Evolutionary conservation across 2,888 invertebrate species (phyloP), one percentile per base, ranked within the genome.

Genomic region (Pollenia griseotomentosa): DNA sequence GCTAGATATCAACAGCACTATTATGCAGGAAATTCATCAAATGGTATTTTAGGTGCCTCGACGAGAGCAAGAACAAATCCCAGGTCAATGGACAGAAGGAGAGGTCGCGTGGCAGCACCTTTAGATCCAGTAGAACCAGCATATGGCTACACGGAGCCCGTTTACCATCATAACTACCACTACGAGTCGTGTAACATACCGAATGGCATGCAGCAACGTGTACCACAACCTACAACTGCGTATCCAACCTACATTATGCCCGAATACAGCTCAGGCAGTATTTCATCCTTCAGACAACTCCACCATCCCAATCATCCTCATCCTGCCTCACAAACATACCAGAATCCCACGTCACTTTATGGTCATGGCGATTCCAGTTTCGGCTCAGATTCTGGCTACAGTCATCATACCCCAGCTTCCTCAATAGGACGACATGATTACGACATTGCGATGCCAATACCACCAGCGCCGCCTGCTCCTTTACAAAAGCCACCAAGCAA

Each of bases 331-430:
- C 81, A 80, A 68, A 87, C 88, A 86, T 89, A 86, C 83, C 89
- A 88, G 48, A 88, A 89, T 16, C 81, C 88, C 3, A 71, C 86
- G 16, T 89, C 95, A 90, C 95, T 95, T 57, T 96, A 96, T 77
- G 95, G 95, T 87, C 95, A 96, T 89, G 92, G 92, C 10, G 96
- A 96, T 90, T 97, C 96, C 7, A 97, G 97, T 6, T 96, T 97
- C 89, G 97, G 97, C 46, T 97, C 97, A 10, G 97, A 97, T 93
- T 97, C 97, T 65, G 97, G 97, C 11, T 97, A 97, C 93, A 97
- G 97, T 93, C 97, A 97, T 93, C 92, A 93, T 53, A 93, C 93
- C 75, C 93, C 93, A 2, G 91, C 92, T 48, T 93, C 93, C 5
- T 92, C 93, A 3, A 91, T 93, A 55, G 92, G 92, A 0, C 90